Base-by-base conservation (phyloP, 2,797 vertebrate genomes). In the Trematomus bernacchii region DNA sequence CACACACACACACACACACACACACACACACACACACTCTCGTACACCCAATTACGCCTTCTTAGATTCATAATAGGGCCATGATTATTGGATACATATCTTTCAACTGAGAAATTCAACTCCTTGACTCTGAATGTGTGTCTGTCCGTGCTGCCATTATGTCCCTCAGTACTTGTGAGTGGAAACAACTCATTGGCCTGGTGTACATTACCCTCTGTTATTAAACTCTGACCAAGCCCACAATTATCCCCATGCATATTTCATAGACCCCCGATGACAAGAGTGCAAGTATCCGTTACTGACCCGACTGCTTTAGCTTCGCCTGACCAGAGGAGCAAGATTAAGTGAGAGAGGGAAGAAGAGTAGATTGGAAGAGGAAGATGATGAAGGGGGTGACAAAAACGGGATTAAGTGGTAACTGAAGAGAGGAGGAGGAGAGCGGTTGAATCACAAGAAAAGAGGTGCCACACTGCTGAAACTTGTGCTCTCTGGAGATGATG, bases 211-310 rank as follows among this genome's bases (percentile, higher is more conserved):
- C 86, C 87, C 76, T 87, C 66, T 83, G 85, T 91, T 86, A 89
- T 90, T 93, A 91, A 93, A 92, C 90, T 92, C 85, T 91, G 90
- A 93, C 88, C 80, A n/a, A 62, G 72, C 79, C 64, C 85, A 89
- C 90, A 92, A 93, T 94, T 86, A 91, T 88, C 73, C 43, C 47
- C 85, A 94, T 95, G 92, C 89, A 95, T 95, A 89, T 94, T 95
- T 94, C 87, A 95, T 92, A 77, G 87, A 74, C 16, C 62, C 77
- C 54, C 57, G 61, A 69, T 61, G 76, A 83, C 83, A 83, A 53
- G 63, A 71, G 82, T 68, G 53, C 77, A 78, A 72, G 30, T 93
- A 94, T 95, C 93, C 21, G 65, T 94, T 94, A 93, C 94, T 89
- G 85, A 70, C 65, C 84, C 5, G 48, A 57, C 54, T 52, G 76